These are phyloP conservation scores for Pandemis heparana DNA, from an alignment of 2,888 invertebrate species.

Conservation along the genomic window DNA sequence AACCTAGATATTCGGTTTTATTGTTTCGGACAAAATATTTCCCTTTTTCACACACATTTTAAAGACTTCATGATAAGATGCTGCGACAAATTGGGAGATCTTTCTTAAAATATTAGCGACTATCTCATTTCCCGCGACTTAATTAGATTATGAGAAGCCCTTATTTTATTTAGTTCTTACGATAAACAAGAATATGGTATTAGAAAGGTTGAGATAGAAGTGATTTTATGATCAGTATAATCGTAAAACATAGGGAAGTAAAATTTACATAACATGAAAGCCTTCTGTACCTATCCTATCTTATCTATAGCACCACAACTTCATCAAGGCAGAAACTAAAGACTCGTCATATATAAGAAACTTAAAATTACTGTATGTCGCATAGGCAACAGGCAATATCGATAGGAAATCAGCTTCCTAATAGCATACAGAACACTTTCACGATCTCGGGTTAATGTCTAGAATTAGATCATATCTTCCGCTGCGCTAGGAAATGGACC, in stretches of 20 bases:
- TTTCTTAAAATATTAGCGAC: not conserved
- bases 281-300: not conserved
- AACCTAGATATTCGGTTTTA: constrained; percentile 32
- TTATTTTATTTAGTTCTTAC: not conserved
- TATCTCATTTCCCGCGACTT: too few relatives aligned
- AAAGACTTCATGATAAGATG: not conserved
- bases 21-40: constrained; percentile 18
- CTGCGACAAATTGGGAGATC: not conserved
- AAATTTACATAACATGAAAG: not conserved
- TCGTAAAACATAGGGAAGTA: not conserved
- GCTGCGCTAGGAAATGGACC: constrained; percentile 64
- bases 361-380: not conserved
- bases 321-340: not conserved
- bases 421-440: constrained; percentile 59
- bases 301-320: not conserved
- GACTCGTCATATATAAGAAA: not conserved
- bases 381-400: constrained; percentile 23
- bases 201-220: not conserved
- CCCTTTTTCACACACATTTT: not conserved
- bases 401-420: constrained; percentile 41
- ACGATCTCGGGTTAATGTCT: constrained; percentile 49
- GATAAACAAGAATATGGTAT: not conserved
- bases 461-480: constrained; percentile 60
- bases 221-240: not conserved
- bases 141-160: not conserved